phyloP scores from a whole-genome alignment of 2,888 invertebrate species.

The Limnephilus auricula region DNA sequence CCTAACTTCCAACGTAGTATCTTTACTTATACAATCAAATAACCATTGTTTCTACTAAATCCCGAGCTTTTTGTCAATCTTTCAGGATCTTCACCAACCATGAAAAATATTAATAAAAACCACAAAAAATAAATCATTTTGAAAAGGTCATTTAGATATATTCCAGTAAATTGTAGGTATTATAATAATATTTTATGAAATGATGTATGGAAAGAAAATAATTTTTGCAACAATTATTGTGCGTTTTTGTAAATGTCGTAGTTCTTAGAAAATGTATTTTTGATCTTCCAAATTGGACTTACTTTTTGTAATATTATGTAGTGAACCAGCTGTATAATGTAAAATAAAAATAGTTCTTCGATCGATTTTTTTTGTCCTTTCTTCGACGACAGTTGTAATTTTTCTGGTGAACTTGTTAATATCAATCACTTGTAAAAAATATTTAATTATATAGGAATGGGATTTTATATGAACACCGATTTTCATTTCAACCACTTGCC shows the following conservation, averaged over 20 bases:
- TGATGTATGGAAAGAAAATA: slow-evolving; percentile 2
- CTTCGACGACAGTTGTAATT: slow-evolving; percentile 22
- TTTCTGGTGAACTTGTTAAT: slow-evolving; percentile 48
- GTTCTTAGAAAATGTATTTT: slow-evolving; percentile 24
- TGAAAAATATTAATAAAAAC: not conserved
- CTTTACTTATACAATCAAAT: not conserved
- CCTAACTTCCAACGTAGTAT: not conserved
- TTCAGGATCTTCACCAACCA: not conserved
- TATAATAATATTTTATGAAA: not conserved
- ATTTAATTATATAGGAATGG: slow-evolving; percentile 67
- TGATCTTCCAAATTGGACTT: slow-evolving; percentile 42
- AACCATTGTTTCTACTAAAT: not conserved
- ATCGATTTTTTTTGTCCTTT: slow-evolving; percentile 4
- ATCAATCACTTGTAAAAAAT: slow-evolving; percentile 50
- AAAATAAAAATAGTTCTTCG: not conserved
- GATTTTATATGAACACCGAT: slow-evolving; percentile 70
- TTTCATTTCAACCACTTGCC: slow-evolving; percentile 69
- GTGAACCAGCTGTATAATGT: not conserved
- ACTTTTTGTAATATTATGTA: slow-evolving; percentile 33
- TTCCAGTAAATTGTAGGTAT: slow-evolving; percentile 2
- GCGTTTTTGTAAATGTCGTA: slow-evolving; percentile 16
- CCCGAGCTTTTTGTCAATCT: not conserved
- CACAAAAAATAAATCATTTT: not conserved
- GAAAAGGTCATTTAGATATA: not conserved
- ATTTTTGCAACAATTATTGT: slow-evolving; percentile 9